Base-by-base conservation (phyloP, 2,888 invertebrate genomes). In the Prosapia bicincta region DNA sequence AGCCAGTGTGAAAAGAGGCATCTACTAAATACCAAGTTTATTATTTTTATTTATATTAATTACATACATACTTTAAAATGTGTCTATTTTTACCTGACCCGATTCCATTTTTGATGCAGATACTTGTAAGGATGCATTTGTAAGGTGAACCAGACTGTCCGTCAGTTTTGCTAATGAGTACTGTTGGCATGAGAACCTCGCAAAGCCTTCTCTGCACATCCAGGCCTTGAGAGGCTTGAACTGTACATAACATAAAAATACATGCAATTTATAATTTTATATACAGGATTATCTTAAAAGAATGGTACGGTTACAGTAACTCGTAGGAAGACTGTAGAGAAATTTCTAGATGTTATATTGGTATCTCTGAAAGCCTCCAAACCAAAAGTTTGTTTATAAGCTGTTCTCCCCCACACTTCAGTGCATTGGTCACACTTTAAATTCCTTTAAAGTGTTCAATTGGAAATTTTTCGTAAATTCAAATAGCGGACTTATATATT, bases 171-270 rank as follows among this genome's bases (percentile, higher is more conserved):
- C 87, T 66, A 89, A 82, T n/a, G 88, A 87, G 83, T 87, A 90
- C 78, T 87, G 83, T 24, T 86, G 86, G 76, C 88, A 87, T n/a
- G 89, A 88, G 78, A 90, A 86, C 13, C 90, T 84, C 0, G 90
- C 90, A 83, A 90, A 90, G 0, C 90, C 90, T 79, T 89, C 89
- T 66, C 90, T 84, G 77, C 88, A 89, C 43, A 89, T 82, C 88
- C 89, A 89, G 1, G 85, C 87, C 81, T 87, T 84, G 77, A 84
- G 77, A 9, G 85, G 84, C 25, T 82, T 82, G 77, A 85, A 85
- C 81, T 81, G 77, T 23, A 76, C 75, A 26, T 28, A 38, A 69
- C 15, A 10, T 69, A n/a, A 23, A 23, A 20, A 20, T 9, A 23
- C 9, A 20, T 66, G 20, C 9, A 66, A 10, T 20, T 13, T 13